Evolutionary conservation across 2,888 invertebrate species (phyloP).

Genomic region (Auanema freiburgensis): DNA sequence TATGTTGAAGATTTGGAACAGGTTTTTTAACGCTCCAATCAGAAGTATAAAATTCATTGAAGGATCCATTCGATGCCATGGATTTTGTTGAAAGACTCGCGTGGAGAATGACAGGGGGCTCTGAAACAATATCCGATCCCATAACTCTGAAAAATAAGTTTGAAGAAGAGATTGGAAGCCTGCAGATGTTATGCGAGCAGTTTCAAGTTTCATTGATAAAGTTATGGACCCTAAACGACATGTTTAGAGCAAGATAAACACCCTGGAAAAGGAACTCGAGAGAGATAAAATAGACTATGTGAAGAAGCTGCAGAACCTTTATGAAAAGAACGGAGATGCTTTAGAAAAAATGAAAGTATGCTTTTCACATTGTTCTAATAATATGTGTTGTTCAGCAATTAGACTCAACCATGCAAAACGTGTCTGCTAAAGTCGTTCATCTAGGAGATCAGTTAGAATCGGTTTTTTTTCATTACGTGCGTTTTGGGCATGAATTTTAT

Average conservation of each 20-base stretch:
- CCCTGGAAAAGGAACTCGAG: slow-evolving; percentile 54
- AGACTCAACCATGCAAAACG: slow-evolving; percentile 92
- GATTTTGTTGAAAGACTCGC: slow-evolving; percentile 96
- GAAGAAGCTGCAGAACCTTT: slow-evolving; percentile 51
- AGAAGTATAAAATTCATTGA: neutral
- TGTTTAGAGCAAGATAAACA: slow-evolving; percentile 54
- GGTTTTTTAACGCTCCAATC: slow-evolving; percentile 24
- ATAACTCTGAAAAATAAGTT: slow-evolving; percentile 55
- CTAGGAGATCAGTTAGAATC: slow-evolving; percentile 97
- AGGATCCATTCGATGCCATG: slow-evolving; percentile 95
- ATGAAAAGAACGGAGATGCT: slow-evolving; percentile 58
- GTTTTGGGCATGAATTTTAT: neutral
- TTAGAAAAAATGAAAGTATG: slow-evolving; percentile 57
- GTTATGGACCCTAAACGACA: neutral
- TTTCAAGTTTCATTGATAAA: slow-evolving; percentile 45
- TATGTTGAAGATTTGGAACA: slow-evolving; percentile 63
- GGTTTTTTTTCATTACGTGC: slow-evolving; percentile 28
- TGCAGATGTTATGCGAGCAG: slow-evolving; percentile 61
- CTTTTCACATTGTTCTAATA: no score
- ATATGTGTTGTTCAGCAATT: slow-evolving; percentile 76
- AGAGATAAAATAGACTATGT: slow-evolving; percentile 61
- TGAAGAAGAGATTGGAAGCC: slow-evolving; percentile 63
- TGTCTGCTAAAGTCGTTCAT: slow-evolving; percentile 94
- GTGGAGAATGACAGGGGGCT: slow-evolving; percentile 82
- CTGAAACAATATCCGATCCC: slow-evolving; percentile 64